Percentiles rank a stretch among this genome's conserved stretches.
Evolutionary conservation across 1,140 invertebrate species (phyloP).

Genomic region (Cotesia chilonis): DNA sequence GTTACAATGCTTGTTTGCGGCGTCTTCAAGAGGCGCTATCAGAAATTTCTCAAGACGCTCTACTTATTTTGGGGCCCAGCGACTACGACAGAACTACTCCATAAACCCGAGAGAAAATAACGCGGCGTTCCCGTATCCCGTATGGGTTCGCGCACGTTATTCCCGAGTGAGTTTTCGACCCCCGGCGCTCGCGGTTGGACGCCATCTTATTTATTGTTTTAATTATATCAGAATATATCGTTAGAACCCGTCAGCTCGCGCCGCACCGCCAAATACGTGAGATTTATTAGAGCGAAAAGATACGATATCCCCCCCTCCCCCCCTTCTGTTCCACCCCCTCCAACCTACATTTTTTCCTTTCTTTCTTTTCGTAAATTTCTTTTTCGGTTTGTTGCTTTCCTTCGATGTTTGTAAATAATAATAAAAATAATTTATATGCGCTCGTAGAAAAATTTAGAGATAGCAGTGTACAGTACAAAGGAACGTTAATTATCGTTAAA

Average conservation of each 20-base stretch:
- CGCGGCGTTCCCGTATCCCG: slow-evolving; percentile 29
- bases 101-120: slow-evolving; percentile 40
- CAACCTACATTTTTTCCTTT: slow-evolving; percentile 30
- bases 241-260: slow-evolving; percentile 61
- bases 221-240: slow-evolving; percentile 68
- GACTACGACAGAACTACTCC: slow-evolving; percentile 35
- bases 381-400: slow-evolving; percentile 26
- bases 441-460: too few species aligned
- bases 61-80: slow-evolving; percentile 45
- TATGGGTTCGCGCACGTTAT: slow-evolving; percentile 43
- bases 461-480: background rate
- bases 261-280: slow-evolving; percentile 62
- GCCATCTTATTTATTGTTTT: slow-evolving; percentile 68
- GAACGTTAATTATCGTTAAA: background rate
- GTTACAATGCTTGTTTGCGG: slow-evolving; percentile 30
- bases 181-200: slow-evolving; percentile 63
- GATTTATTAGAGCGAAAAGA: slow-evolving; percentile 59
- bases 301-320: slow-evolving; percentile 33
- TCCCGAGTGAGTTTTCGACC: slow-evolving; percentile 53
- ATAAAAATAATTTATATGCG: background rate
- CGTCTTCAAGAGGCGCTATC: slow-evolving; percentile 21
- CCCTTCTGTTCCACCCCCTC: slow-evolving; percentile 26
- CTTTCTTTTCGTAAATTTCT: slow-evolving; percentile 33
- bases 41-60: slow-evolving; percentile 37
- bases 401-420: background rate